phyloP scores from a whole-genome alignment of 2,797 vertebrate species.

The Periparus ater region DNA sequence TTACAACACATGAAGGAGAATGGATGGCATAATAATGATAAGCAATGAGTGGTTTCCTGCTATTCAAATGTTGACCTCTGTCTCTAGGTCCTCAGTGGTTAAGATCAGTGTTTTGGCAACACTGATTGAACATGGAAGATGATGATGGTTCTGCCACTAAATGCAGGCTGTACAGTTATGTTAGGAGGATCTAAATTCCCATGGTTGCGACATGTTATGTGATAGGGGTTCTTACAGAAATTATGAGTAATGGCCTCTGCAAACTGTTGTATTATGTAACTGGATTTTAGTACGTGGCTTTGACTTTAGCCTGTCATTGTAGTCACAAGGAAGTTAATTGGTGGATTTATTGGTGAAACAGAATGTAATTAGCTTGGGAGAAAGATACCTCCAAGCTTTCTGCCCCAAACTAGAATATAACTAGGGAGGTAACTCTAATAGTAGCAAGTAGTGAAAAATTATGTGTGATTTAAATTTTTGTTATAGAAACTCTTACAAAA shows the following conservation, averaged over 20 bases:
- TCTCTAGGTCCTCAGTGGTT: not conserved
- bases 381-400: not conserved
- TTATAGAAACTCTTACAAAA: not conserved
- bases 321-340: not conserved
- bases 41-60: accelerated
- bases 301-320: not conserved
- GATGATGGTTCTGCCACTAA: not conserved
- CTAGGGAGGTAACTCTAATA: not conserved
- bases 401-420: not conserved
- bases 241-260: not conserved
- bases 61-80: not conserved
- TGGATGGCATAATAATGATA: not conserved
- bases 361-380: not conserved
- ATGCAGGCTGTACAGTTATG: not conserved
- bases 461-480: not conserved
- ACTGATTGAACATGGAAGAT: accelerated
- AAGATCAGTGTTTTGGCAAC: accelerated
- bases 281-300: not conserved
- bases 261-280: not conserved
- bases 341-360: not conserved
- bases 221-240: not conserved
- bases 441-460: not conserved
- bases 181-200: not conserved
- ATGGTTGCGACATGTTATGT: accelerated
- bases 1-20: not conserved